Percentiles rank a stretch among this genome's conserved stretches.
These are phyloP conservation scores for Clarias platycephalus DNA, from an alignment of 2,797 vertebrate genomes.

Conservation along the genomic window DNA sequence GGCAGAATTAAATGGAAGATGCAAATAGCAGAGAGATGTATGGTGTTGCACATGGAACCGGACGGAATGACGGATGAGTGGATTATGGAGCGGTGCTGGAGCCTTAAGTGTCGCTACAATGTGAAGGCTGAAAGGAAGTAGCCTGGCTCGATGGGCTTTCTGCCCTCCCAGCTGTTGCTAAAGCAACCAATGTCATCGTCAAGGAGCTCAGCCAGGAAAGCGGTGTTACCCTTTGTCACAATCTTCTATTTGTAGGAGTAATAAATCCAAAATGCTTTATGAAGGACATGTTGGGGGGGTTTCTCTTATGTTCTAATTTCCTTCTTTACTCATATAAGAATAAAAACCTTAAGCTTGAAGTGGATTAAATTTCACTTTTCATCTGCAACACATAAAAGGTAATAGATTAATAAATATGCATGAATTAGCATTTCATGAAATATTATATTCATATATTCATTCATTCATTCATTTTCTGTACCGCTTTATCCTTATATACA, in stretches of 20 bases:
- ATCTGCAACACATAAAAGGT: background rate
- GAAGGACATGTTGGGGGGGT: background rate
- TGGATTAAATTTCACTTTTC: background rate
- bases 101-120: slow-evolving; percentile 64
- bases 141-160: slow-evolving; percentile 51
- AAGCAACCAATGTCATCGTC: slow-evolving; percentile 53
- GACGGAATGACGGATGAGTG: slow-evolving; percentile 79
- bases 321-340: background rate
- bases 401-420: background rate
- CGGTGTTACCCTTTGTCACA: background rate
- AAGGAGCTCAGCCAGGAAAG: slow-evolving; percentile 13
- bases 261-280: background rate
- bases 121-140: slow-evolving; percentile 54
- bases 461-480: too few species aligned
- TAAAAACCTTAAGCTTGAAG: background rate
- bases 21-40: slow-evolving; percentile 66
- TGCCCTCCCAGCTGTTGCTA: slow-evolving; percentile 60
- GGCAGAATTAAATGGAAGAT: slow-evolving; percentile 48
- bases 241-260: background rate
- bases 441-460: too few species aligned
- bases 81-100: slow-evolving; percentile 63
- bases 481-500: too few species aligned
- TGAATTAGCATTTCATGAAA: background rate
- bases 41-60: slow-evolving; percentile 65
- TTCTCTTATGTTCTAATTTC: background rate